Conservation (phyloP, 2,113 vertebrate genomes). For the Sceloporus tristichus region DNA sequence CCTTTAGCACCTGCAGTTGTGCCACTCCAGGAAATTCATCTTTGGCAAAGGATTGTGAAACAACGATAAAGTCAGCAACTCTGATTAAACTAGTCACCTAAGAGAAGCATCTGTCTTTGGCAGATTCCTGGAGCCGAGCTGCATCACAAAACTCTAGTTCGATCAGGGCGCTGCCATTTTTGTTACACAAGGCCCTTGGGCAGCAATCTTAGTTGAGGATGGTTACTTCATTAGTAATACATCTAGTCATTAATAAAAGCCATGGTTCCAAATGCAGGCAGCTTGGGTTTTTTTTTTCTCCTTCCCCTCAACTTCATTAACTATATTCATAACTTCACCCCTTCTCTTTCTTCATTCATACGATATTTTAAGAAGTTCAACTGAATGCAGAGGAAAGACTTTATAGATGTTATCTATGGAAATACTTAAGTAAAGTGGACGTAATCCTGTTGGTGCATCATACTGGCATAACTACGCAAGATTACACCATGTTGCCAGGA, state of each 20-base stretch:
- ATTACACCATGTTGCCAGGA: too few relatives aligned
- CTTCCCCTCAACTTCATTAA: not conserved
- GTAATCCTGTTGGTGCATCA: too few relatives aligned
- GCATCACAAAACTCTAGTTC: not conserved
- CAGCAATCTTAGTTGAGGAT: conserved; percentile 4
- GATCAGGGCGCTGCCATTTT: not conserved
- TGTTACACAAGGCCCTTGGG: not conserved
- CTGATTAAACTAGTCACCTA: not conserved
- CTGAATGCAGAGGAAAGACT: too few relatives aligned
- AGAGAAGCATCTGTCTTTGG: not conserved
- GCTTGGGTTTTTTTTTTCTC: not conserved
- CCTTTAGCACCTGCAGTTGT: not conserved
- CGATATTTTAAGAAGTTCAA: too few relatives aligned
- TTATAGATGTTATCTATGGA: too few relatives aligned
- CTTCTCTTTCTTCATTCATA: not conserved
- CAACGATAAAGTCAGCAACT: conserved; percentile 17
- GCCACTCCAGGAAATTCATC: not conserved
- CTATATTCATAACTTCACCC: too few relatives aligned
- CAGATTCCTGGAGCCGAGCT: not conserved
- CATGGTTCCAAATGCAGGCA: conserved; percentile 5
- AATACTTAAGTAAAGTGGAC: too few relatives aligned
- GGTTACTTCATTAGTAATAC: conserved; percentile 2
- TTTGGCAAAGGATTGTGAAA: conserved; percentile 2
- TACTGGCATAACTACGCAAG: too few relatives aligned
- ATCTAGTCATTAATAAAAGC: conserved; percentile 27